phyloP scores from a whole-genome alignment of 2,888 invertebrate species.

The Standfussiana lucernea region DNA sequence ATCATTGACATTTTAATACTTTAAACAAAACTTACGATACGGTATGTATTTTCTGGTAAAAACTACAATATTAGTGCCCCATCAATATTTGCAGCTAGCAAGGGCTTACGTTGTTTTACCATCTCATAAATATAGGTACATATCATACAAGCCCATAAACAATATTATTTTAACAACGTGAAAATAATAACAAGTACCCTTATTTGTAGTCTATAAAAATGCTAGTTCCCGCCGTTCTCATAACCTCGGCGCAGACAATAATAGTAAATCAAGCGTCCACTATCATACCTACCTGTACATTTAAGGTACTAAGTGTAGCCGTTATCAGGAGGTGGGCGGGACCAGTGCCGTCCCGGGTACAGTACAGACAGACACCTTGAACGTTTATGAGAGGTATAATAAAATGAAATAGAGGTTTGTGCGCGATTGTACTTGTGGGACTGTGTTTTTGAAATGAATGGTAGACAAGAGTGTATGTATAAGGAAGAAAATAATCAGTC shows the following conservation, averaged over 20 bases:
- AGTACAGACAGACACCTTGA: slow-evolving; percentile 11
- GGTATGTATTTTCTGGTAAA: neutral
- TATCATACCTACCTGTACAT: slow-evolving; percentile 47
- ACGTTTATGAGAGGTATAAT: neutral
- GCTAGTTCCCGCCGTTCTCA: slow-evolving; percentile 20
- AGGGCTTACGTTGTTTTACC: neutral
- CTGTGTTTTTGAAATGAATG: neutral
- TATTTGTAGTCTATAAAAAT: slow-evolving; percentile 47
- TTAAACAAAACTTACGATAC: neutral
- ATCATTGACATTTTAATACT: neutral
- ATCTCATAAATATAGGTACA: neutral
- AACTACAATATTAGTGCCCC: neutral
- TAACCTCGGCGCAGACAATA: slow-evolving; percentile 47
- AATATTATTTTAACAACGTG: slow-evolving; percentile 20
- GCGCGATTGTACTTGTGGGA: slow-evolving; percentile 2
- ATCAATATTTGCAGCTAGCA: neutral
- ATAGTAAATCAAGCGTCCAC: slow-evolving; percentile 59
- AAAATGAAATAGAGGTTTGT: slow-evolving; percentile 23
- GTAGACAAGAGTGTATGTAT: neutral
- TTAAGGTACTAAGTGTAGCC: slow-evolving; percentile 32
- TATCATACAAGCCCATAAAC: slow-evolving; percentile 20
- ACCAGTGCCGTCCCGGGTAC: neutral
- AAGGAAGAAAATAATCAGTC: neutral
- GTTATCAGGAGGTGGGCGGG: slow-evolving; percentile 13
- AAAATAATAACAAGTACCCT: slow-evolving; percentile 20